These are phyloP conservation scores for Rhagoletis pomonella DNA, from an alignment of 1,140 invertebrate genomes.

Conservation along the genomic window DNA sequence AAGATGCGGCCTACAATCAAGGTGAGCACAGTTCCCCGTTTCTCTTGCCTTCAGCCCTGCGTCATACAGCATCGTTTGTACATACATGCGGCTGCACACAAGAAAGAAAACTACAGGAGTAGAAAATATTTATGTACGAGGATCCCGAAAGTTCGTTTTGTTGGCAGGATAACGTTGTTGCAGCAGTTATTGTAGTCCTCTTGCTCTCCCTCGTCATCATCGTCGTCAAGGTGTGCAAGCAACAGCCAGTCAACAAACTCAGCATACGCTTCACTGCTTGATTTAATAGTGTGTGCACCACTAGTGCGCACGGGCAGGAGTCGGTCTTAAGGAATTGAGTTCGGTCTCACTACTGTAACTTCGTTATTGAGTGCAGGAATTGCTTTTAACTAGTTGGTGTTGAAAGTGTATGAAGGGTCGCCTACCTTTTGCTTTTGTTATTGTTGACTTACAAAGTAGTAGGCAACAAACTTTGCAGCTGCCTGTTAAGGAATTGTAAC, in stretches of 20 bases:
- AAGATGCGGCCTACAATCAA: conserved; percentile 19
- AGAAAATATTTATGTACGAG: not conserved
- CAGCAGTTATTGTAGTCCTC: not conserved
- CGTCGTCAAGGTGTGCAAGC: conserved; percentile 11
- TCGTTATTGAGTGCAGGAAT: not conserved
- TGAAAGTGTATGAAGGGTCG: not conserved
- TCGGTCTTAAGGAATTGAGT: not conserved
- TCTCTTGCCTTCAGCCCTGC: not conserved
- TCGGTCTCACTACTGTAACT: not conserved
- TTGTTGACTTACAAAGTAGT: conserved; percentile 19
- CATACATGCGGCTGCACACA: not conserved
- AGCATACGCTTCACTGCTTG: not conserved
- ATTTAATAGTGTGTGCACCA: not conserved
- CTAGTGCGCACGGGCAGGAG: not conserved
- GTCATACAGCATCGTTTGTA: not conserved
- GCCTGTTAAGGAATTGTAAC: conserved; percentile 25
- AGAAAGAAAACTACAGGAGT: not conserved
- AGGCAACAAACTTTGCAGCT: conserved; percentile 25
- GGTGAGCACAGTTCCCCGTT: not conserved
- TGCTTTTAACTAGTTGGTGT: no score
- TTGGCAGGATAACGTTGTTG: not conserved
- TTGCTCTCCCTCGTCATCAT: not conserved
- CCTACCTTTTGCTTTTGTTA: not conserved
- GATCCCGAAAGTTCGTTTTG: not conserved
- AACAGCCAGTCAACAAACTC: not conserved